A percentile compares a stretch with the other conserved stretches of the same genome.
Evolutionary conservation across 2,113 vertebrate genomes (phyloP).

Genomic region (Etia nguti): DNA sequence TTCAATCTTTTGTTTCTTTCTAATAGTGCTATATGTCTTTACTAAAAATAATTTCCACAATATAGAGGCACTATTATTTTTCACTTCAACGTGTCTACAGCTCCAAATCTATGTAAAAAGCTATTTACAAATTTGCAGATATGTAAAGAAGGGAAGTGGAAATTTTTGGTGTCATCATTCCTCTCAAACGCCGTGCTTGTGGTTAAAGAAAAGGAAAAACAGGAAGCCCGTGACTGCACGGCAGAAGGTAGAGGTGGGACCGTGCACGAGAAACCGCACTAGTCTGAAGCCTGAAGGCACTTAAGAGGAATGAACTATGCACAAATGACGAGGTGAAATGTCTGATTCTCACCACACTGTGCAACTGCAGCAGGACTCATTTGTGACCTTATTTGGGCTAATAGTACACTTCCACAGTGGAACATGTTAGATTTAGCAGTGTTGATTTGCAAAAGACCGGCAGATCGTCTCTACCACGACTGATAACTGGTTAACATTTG

Average conservation of each 20-base stretch:
- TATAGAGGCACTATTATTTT: conserved; percentile 71
- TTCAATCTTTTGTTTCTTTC: conserved; percentile 12
- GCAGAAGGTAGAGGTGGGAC: background rate
- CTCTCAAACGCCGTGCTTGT: conserved; percentile 69
- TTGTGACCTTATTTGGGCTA: background rate
- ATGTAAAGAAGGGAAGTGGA: conserved; percentile 34
- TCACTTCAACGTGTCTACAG: conserved; percentile 42
- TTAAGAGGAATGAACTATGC: conserved; percentile 73
- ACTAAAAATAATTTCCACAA: conserved; percentile 65
- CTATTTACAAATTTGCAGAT: conserved; percentile 68
- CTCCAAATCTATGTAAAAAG: conserved; percentile 57
- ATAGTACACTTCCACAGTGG: background rate
- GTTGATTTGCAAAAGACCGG: conserved; percentile 40
- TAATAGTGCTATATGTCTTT: conserved; percentile 58
- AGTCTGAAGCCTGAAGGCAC: conserved; percentile 66
- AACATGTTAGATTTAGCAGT: background rate
- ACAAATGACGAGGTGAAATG: conserved; percentile 12
- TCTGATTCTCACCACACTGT: background rate
- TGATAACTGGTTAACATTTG: conserved; percentile 11
- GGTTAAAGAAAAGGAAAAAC: background rate
- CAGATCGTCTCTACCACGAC: conserved; percentile 60
- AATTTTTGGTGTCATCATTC: conserved; percentile 62
- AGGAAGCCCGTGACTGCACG: background rate
- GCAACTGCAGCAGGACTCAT: background rate
- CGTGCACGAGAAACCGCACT: background rate